Percentiles rank a stretch among this genome's conserved stretches.
These are phyloP conservation scores for Sericinus montela DNA, from an alignment of 2,888 invertebrate species.

Conservation along the genomic window DNA sequence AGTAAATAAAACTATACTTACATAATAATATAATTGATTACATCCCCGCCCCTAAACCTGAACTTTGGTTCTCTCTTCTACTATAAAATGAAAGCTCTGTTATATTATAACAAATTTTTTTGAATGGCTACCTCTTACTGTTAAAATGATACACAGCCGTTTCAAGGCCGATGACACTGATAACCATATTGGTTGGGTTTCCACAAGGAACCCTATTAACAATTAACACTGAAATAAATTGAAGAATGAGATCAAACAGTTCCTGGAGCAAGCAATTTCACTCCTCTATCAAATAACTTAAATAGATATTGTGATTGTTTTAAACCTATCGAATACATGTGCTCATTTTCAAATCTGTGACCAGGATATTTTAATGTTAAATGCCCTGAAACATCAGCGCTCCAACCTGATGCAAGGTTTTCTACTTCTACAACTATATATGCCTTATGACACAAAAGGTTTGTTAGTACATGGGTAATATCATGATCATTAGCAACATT, in stretches of 20 bases:
- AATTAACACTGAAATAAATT: too few species aligned
- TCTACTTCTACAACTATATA: constrained; percentile 82
- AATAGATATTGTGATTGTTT: constrained; percentile 76
- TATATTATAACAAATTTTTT: too few species aligned
- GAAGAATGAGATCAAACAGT: constrained; percentile 39
- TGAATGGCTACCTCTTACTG: too few species aligned
- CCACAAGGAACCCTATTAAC: too few species aligned
- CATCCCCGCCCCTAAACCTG: too few species aligned
- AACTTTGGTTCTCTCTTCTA: too few species aligned
- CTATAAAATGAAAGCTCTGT: too few species aligned
- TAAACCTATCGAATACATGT: constrained; percentile 42
- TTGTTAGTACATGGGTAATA: constrained; percentile 78
- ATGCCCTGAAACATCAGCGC: constrained; percentile 85
- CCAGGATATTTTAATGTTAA: constrained; percentile 74
- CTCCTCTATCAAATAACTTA: constrained; percentile 86
- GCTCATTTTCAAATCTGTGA: constrained; percentile 50
- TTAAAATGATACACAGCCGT: too few species aligned
- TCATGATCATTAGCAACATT: constrained; percentile 79
- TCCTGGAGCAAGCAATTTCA: constrained; percentile 86
- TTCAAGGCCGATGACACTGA: too few species aligned
- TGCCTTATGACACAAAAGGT: constrained; percentile 81
- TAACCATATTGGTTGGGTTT: too few species aligned
- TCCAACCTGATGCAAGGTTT: constrained; percentile 84
- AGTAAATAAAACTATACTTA: too few species aligned
- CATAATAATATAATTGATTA: too few species aligned